A percentile compares a stretch with the other conserved stretches of the same genome.
These are phyloP conservation scores for Eilema sororculum DNA, from an alignment of 2,888 invertebrate species.

Conservation along the genomic window DNA sequence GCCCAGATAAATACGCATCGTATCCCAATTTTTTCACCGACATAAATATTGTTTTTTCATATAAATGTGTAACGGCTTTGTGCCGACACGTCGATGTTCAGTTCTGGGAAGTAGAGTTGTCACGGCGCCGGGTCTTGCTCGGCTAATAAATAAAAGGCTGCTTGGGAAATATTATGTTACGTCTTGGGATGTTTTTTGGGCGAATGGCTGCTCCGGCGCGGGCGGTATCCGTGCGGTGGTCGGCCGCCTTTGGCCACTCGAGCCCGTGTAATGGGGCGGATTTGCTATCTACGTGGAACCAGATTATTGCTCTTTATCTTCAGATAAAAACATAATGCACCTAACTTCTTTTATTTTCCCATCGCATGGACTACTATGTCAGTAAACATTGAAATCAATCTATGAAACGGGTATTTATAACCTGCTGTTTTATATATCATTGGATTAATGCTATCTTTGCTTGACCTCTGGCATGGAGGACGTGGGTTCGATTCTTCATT, in stretches of 20 bases:
- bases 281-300: constrained; percentile 61
- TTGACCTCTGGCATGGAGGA: no score
- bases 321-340: constrained; percentile 41
- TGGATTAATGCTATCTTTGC: no score
- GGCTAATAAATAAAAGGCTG: constrained; percentile 85
- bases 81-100: constrained; percentile 77
- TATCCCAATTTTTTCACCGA: constrained; percentile 82
- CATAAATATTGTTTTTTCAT: constrained; percentile 86
- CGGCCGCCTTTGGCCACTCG: constrained; percentile 73
- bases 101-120: constrained; percentile 83
- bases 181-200: constrained; percentile 79
- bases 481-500: no score
- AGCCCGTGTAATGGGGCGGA: constrained; percentile 71
- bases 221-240: constrained; percentile 67
- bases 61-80: constrained; percentile 82
- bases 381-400: constrained; percentile 2
- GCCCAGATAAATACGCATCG: constrained; percentile 79
- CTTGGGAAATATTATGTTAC: constrained; percentile 87
- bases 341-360: constrained; percentile 22
- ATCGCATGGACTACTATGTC: constrained; percentile 6
- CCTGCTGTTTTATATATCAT: no score
- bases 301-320: constrained; percentile 56
- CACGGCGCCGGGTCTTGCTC: constrained; percentile 80
- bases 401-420: not conserved
- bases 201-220: constrained; percentile 69